These are phyloP conservation scores for Elmis aenea DNA, from an alignment of 2,888 invertebrate genomes.

Conservation along the genomic window DNA sequence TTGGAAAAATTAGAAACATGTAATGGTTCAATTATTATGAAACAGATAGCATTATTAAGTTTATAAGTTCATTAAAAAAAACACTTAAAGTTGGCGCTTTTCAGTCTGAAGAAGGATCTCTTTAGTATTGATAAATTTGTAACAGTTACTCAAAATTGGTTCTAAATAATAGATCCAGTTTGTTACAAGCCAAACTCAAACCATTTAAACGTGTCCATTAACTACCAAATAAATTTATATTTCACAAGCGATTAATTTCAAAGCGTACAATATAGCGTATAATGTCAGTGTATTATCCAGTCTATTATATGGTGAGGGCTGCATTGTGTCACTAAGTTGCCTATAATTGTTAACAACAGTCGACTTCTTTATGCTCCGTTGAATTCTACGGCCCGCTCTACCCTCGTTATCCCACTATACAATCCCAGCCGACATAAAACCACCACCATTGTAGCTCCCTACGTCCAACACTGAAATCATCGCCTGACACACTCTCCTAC, in stretches of 20 bases:
- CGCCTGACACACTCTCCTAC: constrained; percentile 12
- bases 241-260: constrained; percentile 45
- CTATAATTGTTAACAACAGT: constrained; percentile 47
- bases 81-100: too few species aligned
- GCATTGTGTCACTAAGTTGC: constrained; percentile 46
- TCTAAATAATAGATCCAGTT: too few species aligned
- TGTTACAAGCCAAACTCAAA: constrained; percentile 13
- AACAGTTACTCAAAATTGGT: too few species aligned
- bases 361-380: constrained; percentile 41
- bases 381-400: constrained; percentile 20
- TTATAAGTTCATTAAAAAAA: too few species aligned
- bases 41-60: too few species aligned
- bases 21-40: too few species aligned
- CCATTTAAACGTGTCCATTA: constrained; percentile 30
- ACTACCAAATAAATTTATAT: constrained; percentile 43
- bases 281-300: constrained; percentile 42
- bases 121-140: too few species aligned
- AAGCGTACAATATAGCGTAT: constrained; percentile 38
- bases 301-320: constrained; percentile 43
- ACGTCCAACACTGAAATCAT: constrained; percentile 12
- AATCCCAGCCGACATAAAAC: constrained; percentile 13
- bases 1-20: too few species aligned
- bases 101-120: too few species aligned
- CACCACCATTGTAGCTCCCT: constrained; percentile 10
- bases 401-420: constrained; percentile 14